A percentile compares a stretch with the other conserved stretches of the same genome.
phyloP scores from a whole-genome alignment of 2,113 vertebrate species.

The Pygoscelis antarcticus region DNA sequence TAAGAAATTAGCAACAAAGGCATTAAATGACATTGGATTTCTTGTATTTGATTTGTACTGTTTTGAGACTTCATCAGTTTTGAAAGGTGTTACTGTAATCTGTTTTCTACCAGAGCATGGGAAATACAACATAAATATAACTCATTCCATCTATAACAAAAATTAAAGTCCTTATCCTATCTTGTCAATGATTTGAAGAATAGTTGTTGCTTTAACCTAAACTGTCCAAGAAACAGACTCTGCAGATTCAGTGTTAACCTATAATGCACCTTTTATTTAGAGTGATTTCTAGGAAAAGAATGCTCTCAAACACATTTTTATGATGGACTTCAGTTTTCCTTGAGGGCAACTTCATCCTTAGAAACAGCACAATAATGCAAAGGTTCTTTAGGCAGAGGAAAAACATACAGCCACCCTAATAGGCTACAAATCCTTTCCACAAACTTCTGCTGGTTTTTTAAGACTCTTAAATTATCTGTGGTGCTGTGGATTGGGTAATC shows the following conservation, averaged over 20 bases:
- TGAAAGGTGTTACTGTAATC: neutral
- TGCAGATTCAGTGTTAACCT: neutral
- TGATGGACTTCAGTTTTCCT: neutral
- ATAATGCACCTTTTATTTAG: neutral
- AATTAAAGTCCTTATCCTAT: neutral
- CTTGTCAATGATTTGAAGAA: neutral
- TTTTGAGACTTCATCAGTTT: neutral
- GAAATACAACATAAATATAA: neutral
- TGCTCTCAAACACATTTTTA: neutral
- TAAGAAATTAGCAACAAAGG: neutral
- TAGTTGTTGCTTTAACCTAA: neutral
- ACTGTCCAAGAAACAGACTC: neutral
- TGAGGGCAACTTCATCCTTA: neutral
- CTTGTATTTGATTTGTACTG: neutral
- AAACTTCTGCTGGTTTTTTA: neutral
- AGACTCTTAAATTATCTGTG: conserved; percentile 28
- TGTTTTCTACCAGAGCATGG: neutral
- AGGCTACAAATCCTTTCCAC: conserved; percentile 21
- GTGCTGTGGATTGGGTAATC: conserved; percentile 28
- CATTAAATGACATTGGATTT: neutral
- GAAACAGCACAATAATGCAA: neutral
- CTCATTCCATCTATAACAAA: neutral
- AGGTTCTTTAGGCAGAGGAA: neutral
- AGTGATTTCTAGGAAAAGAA: neutral
- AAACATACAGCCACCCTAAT: neutral